Evolutionary conservation across 64 coral and sea anemone species (phyloP).

Genomic region (Actinia equina): DNA sequence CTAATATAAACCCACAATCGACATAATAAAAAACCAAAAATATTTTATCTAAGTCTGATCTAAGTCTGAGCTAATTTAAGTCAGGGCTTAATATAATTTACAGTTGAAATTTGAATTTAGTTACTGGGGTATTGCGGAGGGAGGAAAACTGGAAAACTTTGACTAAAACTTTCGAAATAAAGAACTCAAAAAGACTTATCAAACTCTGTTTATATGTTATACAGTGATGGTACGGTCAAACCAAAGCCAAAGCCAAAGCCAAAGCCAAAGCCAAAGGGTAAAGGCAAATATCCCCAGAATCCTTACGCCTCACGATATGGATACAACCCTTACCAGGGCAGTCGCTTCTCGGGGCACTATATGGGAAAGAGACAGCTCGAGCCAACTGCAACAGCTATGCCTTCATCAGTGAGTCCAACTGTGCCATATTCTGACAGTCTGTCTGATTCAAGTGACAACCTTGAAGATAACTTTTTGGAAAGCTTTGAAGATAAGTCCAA

Average conservation of each 20-base stretch:
- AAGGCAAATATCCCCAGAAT: not conserved
- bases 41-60: no score
- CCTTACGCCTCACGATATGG: not conserved
- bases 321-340: not conserved
- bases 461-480: constrained; percentile 13
- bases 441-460: not conserved
- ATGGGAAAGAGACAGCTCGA: constrained; percentile 13
- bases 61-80: no score
- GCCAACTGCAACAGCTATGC: constrained; percentile 10
- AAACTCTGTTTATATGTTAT: not conserved
- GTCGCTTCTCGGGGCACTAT: not conserved
- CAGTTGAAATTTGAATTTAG: no score
- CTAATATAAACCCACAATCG: no score
- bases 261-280: not conserved
- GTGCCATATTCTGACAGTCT: not conserved
- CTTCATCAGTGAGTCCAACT: not conserved
- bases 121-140: no score
- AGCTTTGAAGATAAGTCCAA: constrained; percentile 16
- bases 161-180: no score
- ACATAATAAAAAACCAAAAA: no score
- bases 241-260: not conserved
- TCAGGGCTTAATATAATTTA: no score
- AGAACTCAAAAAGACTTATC: no score
- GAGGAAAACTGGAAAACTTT: no score
- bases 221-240: not conserved